Percentiles rank a stretch among this genome's conserved stretches.
Evolutionary conservation across 2,113 vertebrate genomes (phyloP).

Genomic region (Halichoerus grypus): DNA sequence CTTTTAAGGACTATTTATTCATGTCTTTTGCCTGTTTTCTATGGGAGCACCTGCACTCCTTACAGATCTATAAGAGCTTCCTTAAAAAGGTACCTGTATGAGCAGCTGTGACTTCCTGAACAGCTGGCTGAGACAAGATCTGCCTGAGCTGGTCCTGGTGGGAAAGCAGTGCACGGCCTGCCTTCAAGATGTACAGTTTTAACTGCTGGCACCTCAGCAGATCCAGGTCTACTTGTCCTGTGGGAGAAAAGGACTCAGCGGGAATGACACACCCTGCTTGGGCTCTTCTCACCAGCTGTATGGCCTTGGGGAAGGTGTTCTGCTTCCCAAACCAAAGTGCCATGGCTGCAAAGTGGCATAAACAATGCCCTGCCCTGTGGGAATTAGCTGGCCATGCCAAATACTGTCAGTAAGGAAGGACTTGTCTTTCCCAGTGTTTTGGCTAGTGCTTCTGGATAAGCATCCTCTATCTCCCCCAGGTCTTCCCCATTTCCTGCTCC

Average conservation of each 20-base stretch:
- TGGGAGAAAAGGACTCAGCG: constrained; percentile 33
- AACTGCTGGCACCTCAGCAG: constrained; percentile 96
- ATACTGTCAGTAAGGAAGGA: fast-evolving
- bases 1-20: background rate
- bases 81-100: constrained; percentile 88
- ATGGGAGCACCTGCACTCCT: background rate
- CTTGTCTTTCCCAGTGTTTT: background rate
- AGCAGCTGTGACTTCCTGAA: constrained; percentile 89
- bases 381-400: background rate
- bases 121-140: constrained; percentile 96
- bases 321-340: background rate
- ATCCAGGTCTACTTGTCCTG: constrained; percentile 96
- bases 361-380: background rate
- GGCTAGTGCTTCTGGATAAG: background rate
- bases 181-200: constrained; percentile 96
- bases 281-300: background rate
- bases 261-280: fast-evolving
- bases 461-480: background rate
- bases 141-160: constrained; percentile 97
- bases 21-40: background rate
- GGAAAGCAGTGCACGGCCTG: constrained; percentile 94
- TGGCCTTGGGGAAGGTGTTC: background rate
- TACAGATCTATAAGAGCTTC: background rate
- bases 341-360: background rate
- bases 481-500: background rate